Base-by-base conservation (phyloP, 2,888 invertebrate species). In the Tribolium freemani region DNA sequence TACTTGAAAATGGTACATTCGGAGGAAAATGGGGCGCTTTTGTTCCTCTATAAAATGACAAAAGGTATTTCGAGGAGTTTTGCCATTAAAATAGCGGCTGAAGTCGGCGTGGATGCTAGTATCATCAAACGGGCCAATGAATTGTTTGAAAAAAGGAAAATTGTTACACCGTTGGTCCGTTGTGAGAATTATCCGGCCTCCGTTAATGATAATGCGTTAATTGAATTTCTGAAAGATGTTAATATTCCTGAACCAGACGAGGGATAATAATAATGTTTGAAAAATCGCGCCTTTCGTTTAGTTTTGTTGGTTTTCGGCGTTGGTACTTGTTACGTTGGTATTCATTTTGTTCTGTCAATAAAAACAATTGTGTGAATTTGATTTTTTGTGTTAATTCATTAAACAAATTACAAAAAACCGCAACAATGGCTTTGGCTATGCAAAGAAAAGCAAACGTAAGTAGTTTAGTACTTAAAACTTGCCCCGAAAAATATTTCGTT, bases 401-500 rank as follows among this genome's bases (percentile, higher is more conserved):
- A 1, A 53, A 6, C 20, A 26, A 26, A 53, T 8, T 46, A 9
- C 11, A 5, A 48, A 53, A 26, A 31, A 63, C 2, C 26, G 2
- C 10, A 0, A 84, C 78, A 79, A 91, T 91, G 91, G 91, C 93
- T 79, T 88, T 93, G 88, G 93, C 93, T 73, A 90, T 93, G 82
- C 93, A 93, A 87, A 90, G 93, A 81, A 89, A 93, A 78, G 91
- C 93, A 68, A 93, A 93, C 85, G 93, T 93, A 88, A 91, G 91
- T 89, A 75, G 13, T 67, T 57, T 13, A n/a, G 5, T 48, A 9
- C 20, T 3, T 11, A 44, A 8, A 30, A 5, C 3, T 26, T 26
- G 26, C 1, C 5, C 26, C 5, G 4, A 26, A 26, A 48, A 13
- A 13, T 48, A 13, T 2, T n/a, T 11, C 5, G 2, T n/a, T 48